phyloP scores from a whole-genome alignment of 2,113 vertebrate species.

The Crotalus tigris region DNA sequence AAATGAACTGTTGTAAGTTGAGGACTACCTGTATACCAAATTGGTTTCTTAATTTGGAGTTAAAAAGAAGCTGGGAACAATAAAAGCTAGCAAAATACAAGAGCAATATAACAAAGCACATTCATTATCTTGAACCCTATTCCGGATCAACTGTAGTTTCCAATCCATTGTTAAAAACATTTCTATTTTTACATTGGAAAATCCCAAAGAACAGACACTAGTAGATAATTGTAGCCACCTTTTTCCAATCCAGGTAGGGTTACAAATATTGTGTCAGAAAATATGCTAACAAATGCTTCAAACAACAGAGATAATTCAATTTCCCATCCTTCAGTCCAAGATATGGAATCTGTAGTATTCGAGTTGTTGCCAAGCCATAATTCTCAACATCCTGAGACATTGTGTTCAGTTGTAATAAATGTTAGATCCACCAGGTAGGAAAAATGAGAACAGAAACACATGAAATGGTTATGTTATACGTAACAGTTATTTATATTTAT shows the following conservation, averaged over 20 bases:
- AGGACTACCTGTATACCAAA: neutral
- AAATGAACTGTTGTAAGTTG: neutral
- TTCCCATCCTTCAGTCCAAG: neutral
- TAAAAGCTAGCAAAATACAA: neutral
- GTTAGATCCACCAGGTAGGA: neutral
- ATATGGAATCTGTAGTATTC: neutral
- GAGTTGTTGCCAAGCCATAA: neutral
- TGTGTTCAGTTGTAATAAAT: neutral
- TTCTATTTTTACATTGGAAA: neutral
- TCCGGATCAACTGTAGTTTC: neutral
- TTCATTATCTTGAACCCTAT: neutral
- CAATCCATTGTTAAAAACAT: neutral
- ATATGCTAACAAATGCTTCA: neutral
- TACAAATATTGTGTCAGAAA: neutral
- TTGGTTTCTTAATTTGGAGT: neutral
- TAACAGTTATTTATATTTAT: neutral
- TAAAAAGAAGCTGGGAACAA: neutral
- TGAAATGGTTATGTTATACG: neutral
- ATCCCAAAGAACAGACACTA: neutral
- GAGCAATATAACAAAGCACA: neutral
- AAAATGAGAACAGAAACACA: neutral
- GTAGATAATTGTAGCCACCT: neutral
- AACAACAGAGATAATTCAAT: neutral
- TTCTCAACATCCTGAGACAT: neutral
- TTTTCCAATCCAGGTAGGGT: neutral